phyloP scores from a whole-genome alignment of 2,113 vertebrate species.

The Vidua chalybeata region DNA sequence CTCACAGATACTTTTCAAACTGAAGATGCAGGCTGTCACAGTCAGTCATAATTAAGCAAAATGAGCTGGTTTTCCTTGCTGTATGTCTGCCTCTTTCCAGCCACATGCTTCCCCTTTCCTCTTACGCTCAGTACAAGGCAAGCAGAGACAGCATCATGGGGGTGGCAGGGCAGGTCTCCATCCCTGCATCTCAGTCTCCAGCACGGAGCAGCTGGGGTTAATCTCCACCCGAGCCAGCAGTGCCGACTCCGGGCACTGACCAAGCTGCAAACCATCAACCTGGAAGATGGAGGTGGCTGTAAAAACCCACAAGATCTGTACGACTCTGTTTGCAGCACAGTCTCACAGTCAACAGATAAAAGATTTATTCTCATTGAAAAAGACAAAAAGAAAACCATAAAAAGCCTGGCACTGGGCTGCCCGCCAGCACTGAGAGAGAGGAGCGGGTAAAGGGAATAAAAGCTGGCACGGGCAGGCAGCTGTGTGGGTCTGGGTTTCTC shows the following conservation, averaged over 20 bases:
- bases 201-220: background rate
- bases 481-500: background rate
- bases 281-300: background rate
- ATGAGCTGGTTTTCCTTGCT: background rate
- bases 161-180: background rate
- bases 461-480: background rate
- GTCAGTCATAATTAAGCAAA: conserved; percentile 71
- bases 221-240: fast-evolving
- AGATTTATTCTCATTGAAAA: conserved; percentile 34
- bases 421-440: background rate
- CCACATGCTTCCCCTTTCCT: background rate
- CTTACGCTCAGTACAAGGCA: background rate
- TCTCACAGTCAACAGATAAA: conserved; percentile 17
- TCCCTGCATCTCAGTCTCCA: background rate
- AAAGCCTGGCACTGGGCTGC: background rate
- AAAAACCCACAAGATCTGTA: conserved; percentile 1
- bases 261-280: background rate
- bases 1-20: conserved; percentile 68
- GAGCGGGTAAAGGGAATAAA: background rate
- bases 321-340: background rate
- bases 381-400: conserved; percentile 7
- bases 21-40: conserved; percentile 68
- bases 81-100: background rate
- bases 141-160: background rate
- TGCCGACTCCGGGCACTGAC: background rate